A percentile compares a stretch with the other conserved stretches of the same genome.
These are phyloP conservation scores for Acrocyrtus sp. DNA, from an alignment of 2,888 invertebrate genomes.

Conservation along the genomic window DNA sequence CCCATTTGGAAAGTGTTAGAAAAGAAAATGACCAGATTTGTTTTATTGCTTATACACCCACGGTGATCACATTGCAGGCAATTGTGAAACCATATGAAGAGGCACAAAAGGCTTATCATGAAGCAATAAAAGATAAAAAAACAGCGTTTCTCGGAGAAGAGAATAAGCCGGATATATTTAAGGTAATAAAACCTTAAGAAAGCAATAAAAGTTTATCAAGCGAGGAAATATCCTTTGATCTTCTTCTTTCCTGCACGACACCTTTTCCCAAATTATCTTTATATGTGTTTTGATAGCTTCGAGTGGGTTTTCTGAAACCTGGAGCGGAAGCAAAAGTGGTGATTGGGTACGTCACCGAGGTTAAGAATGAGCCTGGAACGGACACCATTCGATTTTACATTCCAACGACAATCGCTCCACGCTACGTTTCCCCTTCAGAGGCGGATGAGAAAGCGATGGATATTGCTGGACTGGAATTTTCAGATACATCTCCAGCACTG, in stretches of 20 bases:
- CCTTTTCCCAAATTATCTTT: no score
- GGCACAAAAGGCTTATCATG: constrained; percentile 59
- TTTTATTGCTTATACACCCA: background rate
- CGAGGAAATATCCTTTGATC: background rate
- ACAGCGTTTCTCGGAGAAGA: constrained; percentile 59
- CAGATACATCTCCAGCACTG: constrained; percentile 54
- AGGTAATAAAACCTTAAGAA: constrained; percentile 38
- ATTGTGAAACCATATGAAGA: constrained; percentile 57
- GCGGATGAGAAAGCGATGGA: constrained; percentile 53
- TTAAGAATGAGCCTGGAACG: constrained; percentile 59
- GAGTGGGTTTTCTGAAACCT: constrained; percentile 61
- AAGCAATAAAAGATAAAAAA: constrained; percentile 52
- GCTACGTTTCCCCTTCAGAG: constrained; percentile 57
- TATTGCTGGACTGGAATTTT: constrained; percentile 53
- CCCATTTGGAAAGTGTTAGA: background rate
- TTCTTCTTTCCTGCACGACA: no score
- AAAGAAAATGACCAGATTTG: background rate
- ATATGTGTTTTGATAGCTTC: no score
- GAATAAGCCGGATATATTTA: constrained; percentile 60
- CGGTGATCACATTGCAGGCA: no score
- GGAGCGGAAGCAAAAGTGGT: constrained; percentile 59
- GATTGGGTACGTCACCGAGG: constrained; percentile 61
- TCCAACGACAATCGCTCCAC: constrained; percentile 64
- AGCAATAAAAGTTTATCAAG: background rate
- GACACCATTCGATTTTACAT: constrained; percentile 60